phyloP scores from a whole-genome alignment of 2,113 vertebrate genomes.

The Gymnogyps californianus region DNA sequence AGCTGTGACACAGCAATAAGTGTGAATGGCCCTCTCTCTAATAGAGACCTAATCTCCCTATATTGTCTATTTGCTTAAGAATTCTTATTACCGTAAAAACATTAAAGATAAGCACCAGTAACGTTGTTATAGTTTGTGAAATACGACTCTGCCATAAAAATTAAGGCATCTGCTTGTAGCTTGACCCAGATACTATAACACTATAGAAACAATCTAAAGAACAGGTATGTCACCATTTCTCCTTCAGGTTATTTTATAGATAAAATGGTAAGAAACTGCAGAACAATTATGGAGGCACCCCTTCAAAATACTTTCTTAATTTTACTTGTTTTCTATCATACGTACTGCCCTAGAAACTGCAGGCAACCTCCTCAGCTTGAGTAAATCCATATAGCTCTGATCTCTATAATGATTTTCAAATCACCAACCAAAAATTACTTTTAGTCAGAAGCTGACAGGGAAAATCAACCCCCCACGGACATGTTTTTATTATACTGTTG shows the following conservation, averaged over 20 bases:
- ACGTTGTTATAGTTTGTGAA: neutral
- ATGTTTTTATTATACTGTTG: neutral
- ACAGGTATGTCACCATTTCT: neutral
- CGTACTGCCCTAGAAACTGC: neutral
- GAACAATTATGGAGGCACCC: neutral
- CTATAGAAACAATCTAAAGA: neutral
- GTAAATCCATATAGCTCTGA: neutral
- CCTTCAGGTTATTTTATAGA: neutral
- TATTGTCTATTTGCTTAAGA: neutral
- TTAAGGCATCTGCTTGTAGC: neutral
- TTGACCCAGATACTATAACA: neutral
- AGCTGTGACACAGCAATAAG: neutral
- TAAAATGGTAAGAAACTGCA: neutral
- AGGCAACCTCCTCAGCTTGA: neutral
- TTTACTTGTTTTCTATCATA: neutral
- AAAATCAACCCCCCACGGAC: neutral
- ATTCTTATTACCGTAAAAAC: neutral
- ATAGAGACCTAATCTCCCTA: neutral
- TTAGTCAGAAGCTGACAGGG: neutral
- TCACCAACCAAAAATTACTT: neutral
- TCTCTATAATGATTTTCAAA: slow-evolving; percentile 16
- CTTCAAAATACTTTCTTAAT: neutral
- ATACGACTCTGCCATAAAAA: neutral
- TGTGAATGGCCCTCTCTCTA: neutral
- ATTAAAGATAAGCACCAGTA: neutral